Conservation (phyloP, 2,797 vertebrate species). For the Hyperoplus immaculatus region DNA sequence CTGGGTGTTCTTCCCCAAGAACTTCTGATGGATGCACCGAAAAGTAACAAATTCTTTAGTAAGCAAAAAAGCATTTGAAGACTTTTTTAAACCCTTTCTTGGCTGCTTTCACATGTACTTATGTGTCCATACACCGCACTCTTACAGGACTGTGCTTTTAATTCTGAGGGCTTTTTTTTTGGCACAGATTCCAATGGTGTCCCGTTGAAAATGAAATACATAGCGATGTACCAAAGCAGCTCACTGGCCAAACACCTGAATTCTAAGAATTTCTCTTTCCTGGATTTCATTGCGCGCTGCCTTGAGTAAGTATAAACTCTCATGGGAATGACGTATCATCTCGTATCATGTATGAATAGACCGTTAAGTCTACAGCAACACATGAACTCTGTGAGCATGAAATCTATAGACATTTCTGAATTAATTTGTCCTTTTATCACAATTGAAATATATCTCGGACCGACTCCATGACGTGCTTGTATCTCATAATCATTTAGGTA, state of each 20-base stretch:
- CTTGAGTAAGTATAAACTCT: constrained; percentile 82
- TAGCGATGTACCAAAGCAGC: constrained; percentile 43
- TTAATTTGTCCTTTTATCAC: too few relatives aligned
- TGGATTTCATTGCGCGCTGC: constrained; percentile 88
- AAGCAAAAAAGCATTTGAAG: not conserved
- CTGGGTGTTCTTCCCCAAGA: constrained; percentile 11
- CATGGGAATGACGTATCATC: too few relatives aligned
- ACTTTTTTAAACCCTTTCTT: not conserved
- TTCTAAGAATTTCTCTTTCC: constrained; percentile 62
- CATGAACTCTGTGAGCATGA: too few relatives aligned
- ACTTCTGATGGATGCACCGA: not conserved
- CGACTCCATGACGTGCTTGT: not conserved
- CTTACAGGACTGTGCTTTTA: too few relatives aligned
- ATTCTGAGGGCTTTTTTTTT: not conserved
- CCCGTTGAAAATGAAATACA: constrained; percentile 84
- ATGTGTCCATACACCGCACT: not conserved
- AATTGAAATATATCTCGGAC: not conserved
- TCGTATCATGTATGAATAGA: not conserved
- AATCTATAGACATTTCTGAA: too few relatives aligned
- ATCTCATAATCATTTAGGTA: constrained; percentile 67
- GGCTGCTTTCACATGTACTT: not conserved
- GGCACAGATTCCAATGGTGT: not conserved
- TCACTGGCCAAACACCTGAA: constrained; percentile 85
- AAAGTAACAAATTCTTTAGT: not conserved
- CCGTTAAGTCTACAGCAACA: not conserved